Conservation (phyloP, 2,113 vertebrate species). For the Zeus faber region DNA sequence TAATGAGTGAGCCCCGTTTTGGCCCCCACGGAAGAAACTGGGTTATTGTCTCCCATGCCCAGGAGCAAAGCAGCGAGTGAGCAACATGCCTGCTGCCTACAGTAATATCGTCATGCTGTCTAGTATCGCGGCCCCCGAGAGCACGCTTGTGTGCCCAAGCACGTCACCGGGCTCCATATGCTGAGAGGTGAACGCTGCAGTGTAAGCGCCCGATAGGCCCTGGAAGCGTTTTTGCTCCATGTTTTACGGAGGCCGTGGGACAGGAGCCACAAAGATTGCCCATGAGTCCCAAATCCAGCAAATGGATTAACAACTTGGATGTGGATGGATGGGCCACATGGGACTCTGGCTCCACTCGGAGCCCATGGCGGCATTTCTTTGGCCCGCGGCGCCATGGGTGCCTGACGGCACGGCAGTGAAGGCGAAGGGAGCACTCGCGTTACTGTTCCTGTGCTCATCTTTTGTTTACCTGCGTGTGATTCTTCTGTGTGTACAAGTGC, state of each 20-base stretch:
- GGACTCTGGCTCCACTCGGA: slow-evolving; percentile 11
- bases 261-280: background rate
- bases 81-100: slow-evolving; percentile 60
- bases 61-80: slow-evolving; percentile 43
- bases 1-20: slow-evolving; percentile 31
- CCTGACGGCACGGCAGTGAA: slow-evolving; percentile 2
- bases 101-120: slow-evolving; percentile 55
- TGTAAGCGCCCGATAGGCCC: background rate
- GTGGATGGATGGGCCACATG: no score
- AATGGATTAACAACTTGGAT: no score
- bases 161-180: slow-evolving; percentile 12
- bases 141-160: slow-evolving; percentile 12
- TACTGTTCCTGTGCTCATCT: background rate
- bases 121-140: slow-evolving; percentile 23
- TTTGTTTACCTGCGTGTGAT: slow-evolving; percentile 4
- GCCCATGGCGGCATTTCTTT: background rate
- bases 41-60: slow-evolving; percentile 64
- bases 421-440: no score
- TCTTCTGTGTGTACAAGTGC: slow-evolving; percentile 7
- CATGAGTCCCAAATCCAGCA: no score
- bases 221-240: background rate
- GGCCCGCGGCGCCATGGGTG: background rate
- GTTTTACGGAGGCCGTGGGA: background rate
- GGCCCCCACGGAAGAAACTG: slow-evolving; percentile 52
- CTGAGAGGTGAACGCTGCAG: slow-evolving; percentile 3